Percentiles rank a stretch among this genome's conserved stretches.
Evolutionary conservation across 2,888 invertebrate genomes (phyloP).

Genomic region (Trichopria drosophilae): DNA sequence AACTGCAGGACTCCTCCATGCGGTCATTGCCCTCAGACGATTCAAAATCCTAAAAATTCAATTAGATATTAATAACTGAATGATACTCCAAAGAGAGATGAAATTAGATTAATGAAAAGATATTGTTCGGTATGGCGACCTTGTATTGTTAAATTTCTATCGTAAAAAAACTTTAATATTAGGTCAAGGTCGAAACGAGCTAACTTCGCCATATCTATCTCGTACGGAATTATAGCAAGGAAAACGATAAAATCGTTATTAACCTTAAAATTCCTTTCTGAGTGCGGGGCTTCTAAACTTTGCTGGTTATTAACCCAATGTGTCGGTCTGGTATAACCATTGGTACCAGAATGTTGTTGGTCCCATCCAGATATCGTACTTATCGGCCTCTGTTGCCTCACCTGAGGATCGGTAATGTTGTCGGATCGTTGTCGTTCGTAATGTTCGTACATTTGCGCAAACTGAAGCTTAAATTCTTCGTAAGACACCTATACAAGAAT

Average conservation of each 20-base stretch:
- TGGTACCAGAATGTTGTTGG: slow-evolving; percentile 62
- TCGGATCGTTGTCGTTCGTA: slow-evolving; percentile 92
- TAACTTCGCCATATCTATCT: no score
- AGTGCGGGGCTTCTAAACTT: slow-evolving; percentile 48
- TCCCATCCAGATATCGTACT: slow-evolving; percentile 97
- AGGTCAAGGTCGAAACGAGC: no score
- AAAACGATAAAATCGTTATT: slow-evolving; percentile 18
- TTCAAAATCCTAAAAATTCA: slow-evolving; percentile 50
- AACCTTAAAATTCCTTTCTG: slow-evolving; percentile 53
- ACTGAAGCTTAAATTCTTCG: slow-evolving; percentile 96
- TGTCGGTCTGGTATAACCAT: slow-evolving; percentile 51
- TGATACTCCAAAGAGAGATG: neutral
- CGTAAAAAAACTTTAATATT: no score
- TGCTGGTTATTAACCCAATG: slow-evolving; percentile 53
- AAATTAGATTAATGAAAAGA: no score
- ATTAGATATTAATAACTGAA: neutral
- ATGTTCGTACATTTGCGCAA: slow-evolving; percentile 96
- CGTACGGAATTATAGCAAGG: neutral
- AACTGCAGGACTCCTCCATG: slow-evolving; percentile 55
- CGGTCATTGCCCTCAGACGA: slow-evolving; percentile 50
- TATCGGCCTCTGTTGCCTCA: slow-evolving; percentile 88
- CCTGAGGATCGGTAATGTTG: slow-evolving; percentile 92
- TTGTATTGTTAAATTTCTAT: no score
- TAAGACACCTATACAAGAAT: slow-evolving; percentile 77
- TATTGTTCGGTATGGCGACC: no score